Base-by-base conservation (phyloP, 2,113 vertebrate species). In the Bubo bubo region DNA sequence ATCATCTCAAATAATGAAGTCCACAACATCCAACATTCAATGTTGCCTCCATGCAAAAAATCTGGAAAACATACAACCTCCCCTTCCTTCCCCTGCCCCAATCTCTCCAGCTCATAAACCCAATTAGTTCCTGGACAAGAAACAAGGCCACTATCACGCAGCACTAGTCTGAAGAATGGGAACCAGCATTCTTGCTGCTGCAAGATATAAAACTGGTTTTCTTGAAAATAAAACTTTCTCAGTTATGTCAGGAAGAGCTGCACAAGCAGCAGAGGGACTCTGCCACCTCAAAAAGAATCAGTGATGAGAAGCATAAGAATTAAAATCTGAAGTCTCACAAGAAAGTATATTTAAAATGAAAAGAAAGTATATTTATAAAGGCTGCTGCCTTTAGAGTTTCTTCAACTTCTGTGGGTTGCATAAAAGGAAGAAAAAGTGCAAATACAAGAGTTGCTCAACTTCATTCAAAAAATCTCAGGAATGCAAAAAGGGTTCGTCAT, bases 281-380 rank as follows among this genome's bases (percentile, higher is more conserved):
- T 10, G 71, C 27, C 91, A 89, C 64, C 95, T 94, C 93, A 95
- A 52, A 95, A 93, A 87, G 77, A 95, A 95, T 94, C 66, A 37
- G 13, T 32, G 81, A 95, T 94, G 66, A 97, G 56, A 96, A 88
- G 87, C 16, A 0, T 13, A 90, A 64, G 87, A 95, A 94, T 93
- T 88, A 97, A 95, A 96, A 90, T 56, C 56, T 73, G 47, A 88
- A 88, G 53, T 58, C 62, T 32, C 83, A 94, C 43, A 86, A 80
- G 79, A 71, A 96, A 77, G 50, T 45, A 55, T 93, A 47, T 75
- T 84, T 75, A 68, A 73, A 92, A 93, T 89, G 80, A 93, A 93
- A 94, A 86, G 71, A 88, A 94, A 88, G 67, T 56, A 45, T 93
- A 94, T 89, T 81, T 94, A 87, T 76, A 95, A 93, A 93, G 90